A percentile compares a stretch with the other conserved stretches of the same genome.
phyloP scores from a whole-genome alignment of 2,797 vertebrate species.

The Pseudopleuronectes americanus region DNA sequence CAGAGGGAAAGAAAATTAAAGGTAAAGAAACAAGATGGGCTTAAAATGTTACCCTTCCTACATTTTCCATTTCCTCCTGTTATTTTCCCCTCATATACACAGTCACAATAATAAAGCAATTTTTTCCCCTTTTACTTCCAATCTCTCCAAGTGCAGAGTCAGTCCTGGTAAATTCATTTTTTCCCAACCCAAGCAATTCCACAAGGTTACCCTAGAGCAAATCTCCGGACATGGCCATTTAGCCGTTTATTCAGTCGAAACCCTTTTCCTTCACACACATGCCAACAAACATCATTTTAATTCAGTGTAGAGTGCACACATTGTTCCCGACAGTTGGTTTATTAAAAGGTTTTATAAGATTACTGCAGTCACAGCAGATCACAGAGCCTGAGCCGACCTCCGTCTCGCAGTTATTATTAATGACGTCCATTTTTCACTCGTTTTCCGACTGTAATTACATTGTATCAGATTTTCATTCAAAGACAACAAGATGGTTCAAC shows the following conservation, averaged over 20 bases:
- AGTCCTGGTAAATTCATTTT: constrained; percentile 60
- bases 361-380: constrained; percentile 33
- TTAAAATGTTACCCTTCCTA: constrained; percentile 51
- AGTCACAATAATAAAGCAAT: constrained; percentile 56
- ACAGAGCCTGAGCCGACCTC: constrained; percentile 17
- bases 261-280: constrained; percentile 22
- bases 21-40: constrained; percentile 31
- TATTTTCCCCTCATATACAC: constrained; percentile 25
- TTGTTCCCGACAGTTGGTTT: constrained; percentile 37
- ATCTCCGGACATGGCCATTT: constrained; percentile 37
- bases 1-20: constrained; percentile 13
- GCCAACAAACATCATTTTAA: constrained; percentile 33
- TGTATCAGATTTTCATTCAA: constrained; percentile 29
- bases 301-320: constrained; percentile 9
- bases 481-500: constrained; percentile 7
- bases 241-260: constrained; percentile 8
- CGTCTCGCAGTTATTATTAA: constrained; percentile 33
- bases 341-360: constrained; percentile 37
- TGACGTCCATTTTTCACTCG: constrained; percentile 17
- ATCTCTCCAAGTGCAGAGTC: constrained; percentile 53
- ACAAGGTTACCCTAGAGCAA: constrained; percentile 56
- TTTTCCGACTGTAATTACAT: constrained; percentile 33
- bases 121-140: constrained; percentile 9
- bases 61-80: constrained; percentile 51
- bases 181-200: constrained; percentile 54